phyloP scores from a whole-genome alignment of 2,888 invertebrate species.

The Plusia festucae region DNA sequence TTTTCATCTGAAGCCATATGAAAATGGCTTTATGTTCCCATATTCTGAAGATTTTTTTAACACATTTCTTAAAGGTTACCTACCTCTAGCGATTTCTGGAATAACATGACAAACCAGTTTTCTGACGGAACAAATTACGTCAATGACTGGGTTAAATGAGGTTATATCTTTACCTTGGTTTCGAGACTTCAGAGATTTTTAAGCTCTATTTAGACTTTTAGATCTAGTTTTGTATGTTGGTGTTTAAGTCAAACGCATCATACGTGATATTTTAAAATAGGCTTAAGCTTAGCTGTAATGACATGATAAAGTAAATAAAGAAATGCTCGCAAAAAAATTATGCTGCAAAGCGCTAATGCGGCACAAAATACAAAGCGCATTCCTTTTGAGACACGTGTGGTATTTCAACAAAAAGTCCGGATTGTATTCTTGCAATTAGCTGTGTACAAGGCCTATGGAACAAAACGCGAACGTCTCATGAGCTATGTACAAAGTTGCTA shows the following conservation, averaged over 20 bases:
- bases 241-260: not conserved
- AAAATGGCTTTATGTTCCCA: no score
- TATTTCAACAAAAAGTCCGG: constrained; percentile 31
- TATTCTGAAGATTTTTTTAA: no score
- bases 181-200: not conserved
- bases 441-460: constrained; percentile 27
- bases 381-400: constrained; percentile 14
- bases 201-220: not conserved
- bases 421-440: constrained; percentile 39
- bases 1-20: no score
- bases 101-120: not conserved
- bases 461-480: constrained; percentile 23
- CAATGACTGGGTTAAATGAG: not conserved
- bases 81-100: not conserved
- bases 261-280: no score
- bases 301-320: constrained; percentile 18
- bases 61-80: no score
- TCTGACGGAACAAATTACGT: not conserved
- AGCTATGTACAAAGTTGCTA: constrained; percentile 40
- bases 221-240: not conserved
- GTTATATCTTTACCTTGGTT: not conserved
- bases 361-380: constrained; percentile 30
- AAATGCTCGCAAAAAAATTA: constrained; percentile 15
- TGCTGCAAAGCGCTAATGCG: constrained; percentile 28
- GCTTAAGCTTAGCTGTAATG: not conserved